These are phyloP conservation scores for Hetaerina titia DNA, from an alignment of 2,888 invertebrate genomes.

Conservation along the genomic window DNA sequence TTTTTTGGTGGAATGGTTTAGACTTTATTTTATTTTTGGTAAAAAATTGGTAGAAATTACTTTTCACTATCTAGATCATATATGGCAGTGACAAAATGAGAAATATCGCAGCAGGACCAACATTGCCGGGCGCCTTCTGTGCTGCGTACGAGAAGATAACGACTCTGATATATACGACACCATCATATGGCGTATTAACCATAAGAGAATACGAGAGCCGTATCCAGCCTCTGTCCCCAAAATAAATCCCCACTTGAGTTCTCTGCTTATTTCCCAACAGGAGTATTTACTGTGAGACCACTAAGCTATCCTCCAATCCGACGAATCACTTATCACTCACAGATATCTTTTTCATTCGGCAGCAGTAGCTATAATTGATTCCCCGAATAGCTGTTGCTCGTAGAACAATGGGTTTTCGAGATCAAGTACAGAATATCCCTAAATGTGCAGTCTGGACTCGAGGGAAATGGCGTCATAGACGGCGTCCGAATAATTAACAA, in stretches of 20 bases:
- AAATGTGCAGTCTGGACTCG: too few species aligned
- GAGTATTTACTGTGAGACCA: neutral
- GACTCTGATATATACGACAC: neutral
- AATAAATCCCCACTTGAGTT: neutral
- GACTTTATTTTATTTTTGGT: too few species aligned
- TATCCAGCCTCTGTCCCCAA: neutral
- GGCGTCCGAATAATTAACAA: too few species aligned
- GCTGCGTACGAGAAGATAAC: neutral
- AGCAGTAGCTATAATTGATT: neutral
- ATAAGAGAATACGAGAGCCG: neutral
- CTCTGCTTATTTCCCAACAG: neutral
- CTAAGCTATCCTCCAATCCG: neutral
- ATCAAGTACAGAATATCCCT: too few species aligned
- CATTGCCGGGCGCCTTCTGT: neutral
- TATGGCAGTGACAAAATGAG: too few species aligned
- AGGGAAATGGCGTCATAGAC: too few species aligned
- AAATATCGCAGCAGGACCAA: too few species aligned
- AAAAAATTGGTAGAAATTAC: too few species aligned
- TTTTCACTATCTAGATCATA: too few species aligned
- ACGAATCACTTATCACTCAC: neutral
- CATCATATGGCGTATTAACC: neutral
- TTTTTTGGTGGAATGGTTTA: too few species aligned
- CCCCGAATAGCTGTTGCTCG: neutral
- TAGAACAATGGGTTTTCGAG: neutral
- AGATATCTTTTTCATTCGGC: neutral